phyloP scores from a whole-genome alignment of 2,113 vertebrate species.

The Ceyx melanurus region DNA sequence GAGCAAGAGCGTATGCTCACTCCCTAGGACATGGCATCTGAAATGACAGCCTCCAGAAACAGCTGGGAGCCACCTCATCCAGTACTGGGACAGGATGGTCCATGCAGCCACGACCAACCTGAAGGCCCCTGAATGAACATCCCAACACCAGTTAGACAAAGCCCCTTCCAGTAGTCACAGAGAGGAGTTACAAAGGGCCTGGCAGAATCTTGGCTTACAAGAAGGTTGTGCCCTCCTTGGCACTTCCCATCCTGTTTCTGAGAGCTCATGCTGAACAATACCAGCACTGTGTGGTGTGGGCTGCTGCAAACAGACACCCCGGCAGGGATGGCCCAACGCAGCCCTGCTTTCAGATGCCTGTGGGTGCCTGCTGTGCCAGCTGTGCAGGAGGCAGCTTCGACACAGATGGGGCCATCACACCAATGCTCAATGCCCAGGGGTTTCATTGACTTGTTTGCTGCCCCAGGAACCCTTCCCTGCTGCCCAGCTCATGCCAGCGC shows the following conservation, averaged over 20 bases:
- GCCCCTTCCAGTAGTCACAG: neutral
- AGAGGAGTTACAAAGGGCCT: neutral
- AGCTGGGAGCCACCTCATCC: neutral
- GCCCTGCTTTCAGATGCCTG: neutral
- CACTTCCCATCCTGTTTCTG: neutral
- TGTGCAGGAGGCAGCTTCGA: neutral
- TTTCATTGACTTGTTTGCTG: neutral
- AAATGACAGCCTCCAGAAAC: slow-evolving; percentile 1
- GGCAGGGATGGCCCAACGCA: neutral
- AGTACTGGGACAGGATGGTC: neutral
- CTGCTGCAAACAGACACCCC: neutral
- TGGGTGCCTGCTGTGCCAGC: neutral
- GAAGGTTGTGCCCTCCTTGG: neutral
- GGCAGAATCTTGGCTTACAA: neutral
- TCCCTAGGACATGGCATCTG: neutral
- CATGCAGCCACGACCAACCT: neutral
- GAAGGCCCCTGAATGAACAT: neutral
- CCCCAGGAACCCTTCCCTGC: neutral
- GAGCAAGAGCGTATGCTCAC: neutral
- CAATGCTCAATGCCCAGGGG: neutral
- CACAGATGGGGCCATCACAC: neutral
- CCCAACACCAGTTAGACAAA: neutral
- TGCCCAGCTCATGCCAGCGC: neutral
- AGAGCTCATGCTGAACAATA: neutral
- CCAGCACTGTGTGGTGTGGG: rapidly evolving